Conservation (phyloP, 1,140 invertebrate species). For the Drosophila seguyi region DNA sequence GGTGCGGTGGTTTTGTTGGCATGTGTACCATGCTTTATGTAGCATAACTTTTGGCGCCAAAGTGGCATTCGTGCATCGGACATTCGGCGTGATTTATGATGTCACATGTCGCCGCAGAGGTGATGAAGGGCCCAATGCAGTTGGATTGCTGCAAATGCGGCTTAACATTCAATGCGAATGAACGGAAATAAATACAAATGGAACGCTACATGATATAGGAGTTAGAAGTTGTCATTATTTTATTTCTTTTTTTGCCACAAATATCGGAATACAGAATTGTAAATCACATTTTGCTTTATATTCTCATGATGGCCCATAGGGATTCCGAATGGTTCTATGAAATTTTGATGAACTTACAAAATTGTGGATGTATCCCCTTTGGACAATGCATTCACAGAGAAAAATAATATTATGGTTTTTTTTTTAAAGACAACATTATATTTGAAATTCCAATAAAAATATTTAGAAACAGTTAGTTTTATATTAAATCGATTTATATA, state of each 20-base stretch:
- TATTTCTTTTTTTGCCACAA: background rate
- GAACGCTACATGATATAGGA: constrained; percentile 5
- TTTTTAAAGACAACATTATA: too few species aligned
- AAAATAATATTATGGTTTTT: background rate
- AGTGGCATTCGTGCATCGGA: constrained; percentile 56
- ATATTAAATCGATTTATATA: too few species aligned
- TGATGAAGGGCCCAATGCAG: constrained; percentile 55
- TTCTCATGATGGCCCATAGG: background rate
- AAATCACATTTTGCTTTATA: constrained; percentile 6
- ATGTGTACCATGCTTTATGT: constrained; percentile 59
- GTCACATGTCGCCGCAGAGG: constrained; percentile 56
- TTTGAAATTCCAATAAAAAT: too few species aligned
- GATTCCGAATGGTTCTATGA: background rate
- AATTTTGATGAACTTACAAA: constrained; percentile 13
- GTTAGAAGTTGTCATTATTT: constrained; percentile 17
- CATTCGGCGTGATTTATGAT: constrained; percentile 56
- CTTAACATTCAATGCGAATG: constrained; percentile 22
- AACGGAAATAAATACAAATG: constrained; percentile 7
- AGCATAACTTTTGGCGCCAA: constrained; percentile 75
- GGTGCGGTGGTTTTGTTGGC: constrained; percentile 20
- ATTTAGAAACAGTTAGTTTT: too few species aligned
- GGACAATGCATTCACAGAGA: background rate
- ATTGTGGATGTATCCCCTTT: background rate
- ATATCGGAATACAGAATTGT: constrained; percentile 1
- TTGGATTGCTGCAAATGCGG: constrained; percentile 27